Conservation (phyloP, 2,113 vertebrate genomes). For the Sisor rabdophorus region DNA sequence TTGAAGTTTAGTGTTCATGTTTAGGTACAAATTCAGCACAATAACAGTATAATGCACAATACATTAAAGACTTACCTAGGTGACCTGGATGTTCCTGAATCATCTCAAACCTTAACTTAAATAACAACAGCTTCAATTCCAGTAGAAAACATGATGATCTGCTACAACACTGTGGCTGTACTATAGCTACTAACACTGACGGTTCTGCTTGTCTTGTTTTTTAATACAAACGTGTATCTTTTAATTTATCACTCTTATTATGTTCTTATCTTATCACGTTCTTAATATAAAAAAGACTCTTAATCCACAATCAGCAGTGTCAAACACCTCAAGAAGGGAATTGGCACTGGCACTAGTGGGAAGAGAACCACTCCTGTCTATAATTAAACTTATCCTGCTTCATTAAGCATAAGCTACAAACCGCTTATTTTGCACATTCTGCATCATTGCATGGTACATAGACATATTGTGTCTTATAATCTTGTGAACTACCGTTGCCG, state of each 20-base stretch:
- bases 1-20: background rate
- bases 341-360: conserved; percentile 5
- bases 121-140: background rate
- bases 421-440: conserved; percentile 44
- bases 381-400: conserved; percentile 65
- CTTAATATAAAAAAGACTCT: conserved; percentile 11
- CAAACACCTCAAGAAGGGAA: conserved; percentile 1
- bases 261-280: conserved; percentile 37
- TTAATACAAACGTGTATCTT: background rate
- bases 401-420: conserved; percentile 49
- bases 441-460: background rate
- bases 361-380: conserved; percentile 38
- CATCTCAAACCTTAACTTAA: background rate
- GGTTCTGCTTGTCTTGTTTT: background rate
- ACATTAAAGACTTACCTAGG: background rate
- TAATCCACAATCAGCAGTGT: background rate
- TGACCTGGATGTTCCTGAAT: background rate
- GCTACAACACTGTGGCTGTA: too few relatives aligned
- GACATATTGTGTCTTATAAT: background rate
- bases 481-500: background rate
- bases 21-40: background rate
- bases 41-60: background rate
- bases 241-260: too few relatives aligned
- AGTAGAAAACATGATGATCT: background rate
- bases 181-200: background rate